Conservation (phyloP, 2,113 vertebrate genomes). For the Nothocercus nigrocapillus region DNA sequence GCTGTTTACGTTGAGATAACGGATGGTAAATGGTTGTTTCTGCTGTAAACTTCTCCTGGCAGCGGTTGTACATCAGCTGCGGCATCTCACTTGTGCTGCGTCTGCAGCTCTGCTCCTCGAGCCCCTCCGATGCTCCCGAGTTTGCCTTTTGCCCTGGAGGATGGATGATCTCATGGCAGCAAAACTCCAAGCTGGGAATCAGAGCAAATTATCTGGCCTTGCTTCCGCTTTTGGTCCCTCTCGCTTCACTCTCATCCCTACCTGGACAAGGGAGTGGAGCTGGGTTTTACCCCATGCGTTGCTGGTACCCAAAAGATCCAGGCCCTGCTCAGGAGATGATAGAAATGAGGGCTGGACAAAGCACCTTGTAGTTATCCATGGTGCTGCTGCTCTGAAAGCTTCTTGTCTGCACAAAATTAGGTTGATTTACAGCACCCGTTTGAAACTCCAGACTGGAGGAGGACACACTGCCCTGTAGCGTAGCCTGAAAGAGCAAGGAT, state of each 20-base stretch:
- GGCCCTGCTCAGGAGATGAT: rapidly evolving
- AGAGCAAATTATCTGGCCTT: background rate
- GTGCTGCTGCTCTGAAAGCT: background rate
- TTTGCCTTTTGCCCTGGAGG: background rate
- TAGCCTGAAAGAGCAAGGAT: background rate
- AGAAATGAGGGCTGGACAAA: background rate
- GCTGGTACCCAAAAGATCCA: background rate
- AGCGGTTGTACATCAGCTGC: background rate
- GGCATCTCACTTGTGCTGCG: rapidly evolving
- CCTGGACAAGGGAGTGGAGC: rapidly evolving
- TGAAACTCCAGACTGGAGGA: background rate
- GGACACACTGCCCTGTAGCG: rapidly evolving
- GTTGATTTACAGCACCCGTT: background rate
- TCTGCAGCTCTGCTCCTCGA: background rate
- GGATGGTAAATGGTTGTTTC: background rate
- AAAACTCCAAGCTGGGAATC: background rate
- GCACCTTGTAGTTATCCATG: rapidly evolving
- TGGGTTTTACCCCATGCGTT: background rate
- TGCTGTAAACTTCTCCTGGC: background rate
- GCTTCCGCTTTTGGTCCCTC: rapidly evolving
- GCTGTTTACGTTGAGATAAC: background rate
- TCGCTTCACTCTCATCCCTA: background rate
- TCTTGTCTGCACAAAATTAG: background rate
- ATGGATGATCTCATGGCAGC: background rate
- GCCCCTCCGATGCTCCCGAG: background rate